Conservation (phyloP, 2,113 vertebrate genomes). For the Caranx ignobilis region DNA sequence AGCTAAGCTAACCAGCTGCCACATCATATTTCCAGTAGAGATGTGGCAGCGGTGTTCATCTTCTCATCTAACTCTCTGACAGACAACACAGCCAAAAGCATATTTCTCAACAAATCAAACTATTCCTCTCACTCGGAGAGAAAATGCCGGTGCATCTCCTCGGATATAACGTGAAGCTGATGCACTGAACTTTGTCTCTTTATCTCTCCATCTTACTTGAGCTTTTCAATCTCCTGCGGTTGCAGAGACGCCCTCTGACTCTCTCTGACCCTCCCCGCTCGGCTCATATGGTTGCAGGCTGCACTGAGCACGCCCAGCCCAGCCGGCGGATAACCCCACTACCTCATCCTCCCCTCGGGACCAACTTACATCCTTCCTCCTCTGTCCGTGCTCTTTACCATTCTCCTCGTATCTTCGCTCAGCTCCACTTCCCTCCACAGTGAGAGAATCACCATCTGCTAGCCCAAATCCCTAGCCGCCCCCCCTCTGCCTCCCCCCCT, state of each 20-base stretch:
- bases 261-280: conserved; percentile 38
- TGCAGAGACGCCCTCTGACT: conserved; percentile 37
- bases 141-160: not conserved
- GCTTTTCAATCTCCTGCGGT: conserved; percentile 31
- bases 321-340: conserved; percentile 73
- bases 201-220: conserved; percentile 28
- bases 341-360: conserved; percentile 69
- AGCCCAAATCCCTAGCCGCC: conserved; percentile 53
- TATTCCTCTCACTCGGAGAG: not conserved
- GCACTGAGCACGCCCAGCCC: conserved; percentile 54
- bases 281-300: conserved; percentile 53
- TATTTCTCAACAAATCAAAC: not conserved
- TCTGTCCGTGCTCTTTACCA: conserved; percentile 62
- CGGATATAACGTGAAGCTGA: not conserved
- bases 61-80: not conserved
- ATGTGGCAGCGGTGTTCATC: not conserved
- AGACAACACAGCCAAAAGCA: not conserved
- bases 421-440: conserved; percentile 64
- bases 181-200: not conserved
- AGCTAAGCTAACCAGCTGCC: not conserved
- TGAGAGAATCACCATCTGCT: conserved; percentile 74
- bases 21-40: not conserved
- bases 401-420: conserved; percentile 66
- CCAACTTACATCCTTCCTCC: conserved; percentile 75
- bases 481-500: not conserved